These are phyloP conservation scores for Nudaria mundana DNA, from an alignment of 2,888 invertebrate genomes.

Conservation along the genomic window DNA sequence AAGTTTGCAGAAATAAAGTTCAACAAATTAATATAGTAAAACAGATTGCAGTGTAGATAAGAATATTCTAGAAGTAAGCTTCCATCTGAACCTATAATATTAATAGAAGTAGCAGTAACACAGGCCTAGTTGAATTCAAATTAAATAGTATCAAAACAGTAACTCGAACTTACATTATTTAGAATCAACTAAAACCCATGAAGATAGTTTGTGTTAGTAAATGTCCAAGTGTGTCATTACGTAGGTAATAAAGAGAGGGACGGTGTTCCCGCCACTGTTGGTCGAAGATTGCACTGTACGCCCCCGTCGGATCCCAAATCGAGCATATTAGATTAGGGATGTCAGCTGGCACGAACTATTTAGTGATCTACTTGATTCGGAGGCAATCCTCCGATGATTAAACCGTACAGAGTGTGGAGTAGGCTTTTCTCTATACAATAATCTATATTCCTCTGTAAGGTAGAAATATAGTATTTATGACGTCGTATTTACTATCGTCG, in stretches of 20 bases:
- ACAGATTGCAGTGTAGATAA: no score
- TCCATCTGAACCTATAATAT: no score
- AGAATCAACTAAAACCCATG: constrained; percentile 41
- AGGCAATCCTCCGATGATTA: constrained; percentile 31
- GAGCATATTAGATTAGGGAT: constrained; percentile 68
- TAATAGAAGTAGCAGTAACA: no score
- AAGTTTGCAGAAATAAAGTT: constrained; percentile 24
- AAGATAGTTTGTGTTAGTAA: constrained; percentile 43
- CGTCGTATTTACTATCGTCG: no score
- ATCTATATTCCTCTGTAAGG: no score
- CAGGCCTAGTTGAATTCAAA: no score
- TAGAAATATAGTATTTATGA: no score
- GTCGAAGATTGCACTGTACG: constrained; percentile 55
- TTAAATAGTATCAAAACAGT: constrained; percentile 45
- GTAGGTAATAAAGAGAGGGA: constrained; percentile 47
- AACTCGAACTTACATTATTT: constrained; percentile 23
- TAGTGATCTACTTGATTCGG: constrained; percentile 54
- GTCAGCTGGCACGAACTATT: constrained; percentile 57
- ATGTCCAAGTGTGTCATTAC: constrained; percentile 39
- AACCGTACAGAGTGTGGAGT: constrained; percentile 23
- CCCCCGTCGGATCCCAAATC: constrained; percentile 43
- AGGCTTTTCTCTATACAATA: constrained; percentile 22
- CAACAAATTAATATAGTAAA: no score
- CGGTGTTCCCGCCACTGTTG: constrained; percentile 42
- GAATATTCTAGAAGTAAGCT: no score